Base-by-base conservation (phyloP, 1,140 invertebrate species). In the Macrocentrus cingulum region DNA sequence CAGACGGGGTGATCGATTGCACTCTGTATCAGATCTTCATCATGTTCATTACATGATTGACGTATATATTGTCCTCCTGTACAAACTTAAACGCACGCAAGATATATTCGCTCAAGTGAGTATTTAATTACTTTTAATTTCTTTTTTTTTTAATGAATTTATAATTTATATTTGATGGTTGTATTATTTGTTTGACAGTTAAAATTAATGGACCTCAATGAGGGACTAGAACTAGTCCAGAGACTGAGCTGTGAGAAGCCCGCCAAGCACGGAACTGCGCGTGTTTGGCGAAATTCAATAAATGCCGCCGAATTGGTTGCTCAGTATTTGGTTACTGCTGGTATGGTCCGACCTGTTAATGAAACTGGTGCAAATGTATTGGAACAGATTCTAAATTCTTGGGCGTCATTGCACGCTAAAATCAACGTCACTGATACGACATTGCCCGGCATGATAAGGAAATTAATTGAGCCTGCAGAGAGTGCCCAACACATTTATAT, bases 401-500 rank as follows among this genome's bases (percentile, higher is more conserved):
- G 77, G 77, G 74, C 72, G 13, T 62, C 76, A 56, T 71, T 80
- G 36, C 70, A 80, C 54, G 69, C 69, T 52, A 76, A 79, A 70
- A 70, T 75, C 37, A 79, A 79, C 52, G 74, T 79, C 29, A 66
- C 72, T 8, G 65, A 71, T 3, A 68, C 74, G 1, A 72, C 74
- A 11, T 67, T 81, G 46, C 71, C 76, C 6, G 76, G 72, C 15
- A 80, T 82, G 71, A 77, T 84, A 56, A 73, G 81, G 23, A 84
- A 83, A 71, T 77, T 84, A 59, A 80, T 83, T 44, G 76, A 82
- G 61, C 76, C 81, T 5, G 82, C 82, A 13, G 80, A 82, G 56
- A 83, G 82, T 62, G 82, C 83, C 55, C 74, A 80, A 62, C 83
- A 84, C 64, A 81, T 85, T 59, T 85, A 84, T 67, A 78, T 79